phyloP scores from a whole-genome alignment of 2,888 invertebrate genomes.

The Drosophila pseudotalamancana region DNA sequence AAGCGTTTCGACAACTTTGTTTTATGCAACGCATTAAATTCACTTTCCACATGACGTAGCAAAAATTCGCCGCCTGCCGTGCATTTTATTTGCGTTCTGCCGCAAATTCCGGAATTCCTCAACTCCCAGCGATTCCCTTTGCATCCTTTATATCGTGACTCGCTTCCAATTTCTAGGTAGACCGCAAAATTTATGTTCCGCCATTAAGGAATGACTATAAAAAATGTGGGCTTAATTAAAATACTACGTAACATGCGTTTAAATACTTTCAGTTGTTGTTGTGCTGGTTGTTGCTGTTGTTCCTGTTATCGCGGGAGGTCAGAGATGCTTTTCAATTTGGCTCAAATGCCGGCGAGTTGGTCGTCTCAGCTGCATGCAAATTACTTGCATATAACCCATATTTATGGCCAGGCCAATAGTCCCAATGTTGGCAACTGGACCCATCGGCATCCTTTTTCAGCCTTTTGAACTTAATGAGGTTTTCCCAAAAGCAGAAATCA shows the following conservation, averaged over 20 bases:
- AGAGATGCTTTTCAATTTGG: slow-evolving; percentile 68
- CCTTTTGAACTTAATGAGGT: slow-evolving; percentile 66
- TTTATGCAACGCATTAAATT: slow-evolving; percentile 70
- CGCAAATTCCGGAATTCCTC: not conserved
- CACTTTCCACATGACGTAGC: slow-evolving; percentile 53
- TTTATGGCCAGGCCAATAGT: slow-evolving; percentile 53
- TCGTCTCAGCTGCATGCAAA: slow-evolving; percentile 52
- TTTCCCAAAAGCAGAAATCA: slow-evolving; percentile 69
- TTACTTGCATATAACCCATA: slow-evolving; percentile 58
- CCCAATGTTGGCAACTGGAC: slow-evolving; percentile 10
- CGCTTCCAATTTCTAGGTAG: slow-evolving; percentile 27
- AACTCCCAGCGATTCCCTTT: not conserved
- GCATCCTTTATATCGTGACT: not conserved
- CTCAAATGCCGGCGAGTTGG: slow-evolving; percentile 38
- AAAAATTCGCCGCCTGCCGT: slow-evolving; percentile 47
- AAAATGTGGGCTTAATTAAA: slow-evolving; percentile 74
- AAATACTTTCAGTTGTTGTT: slow-evolving; percentile 1
- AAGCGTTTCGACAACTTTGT: slow-evolving; percentile 71
- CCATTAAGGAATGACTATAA: slow-evolving; percentile 75
- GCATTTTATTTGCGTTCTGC: slow-evolving; percentile 48
- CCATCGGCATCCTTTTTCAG: slow-evolving; percentile 71
- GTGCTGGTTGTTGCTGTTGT: not conserved
- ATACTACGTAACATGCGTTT: slow-evolving; percentile 43
- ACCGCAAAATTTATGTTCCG: slow-evolving; percentile 56
- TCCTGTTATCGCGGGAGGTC: slow-evolving; percentile 37